Evolutionary conservation across 2,797 vertebrate genomes (phyloP), one percentile per base, ranked within the genome.

Genomic region (Tamandua tetradactyla): DNA sequence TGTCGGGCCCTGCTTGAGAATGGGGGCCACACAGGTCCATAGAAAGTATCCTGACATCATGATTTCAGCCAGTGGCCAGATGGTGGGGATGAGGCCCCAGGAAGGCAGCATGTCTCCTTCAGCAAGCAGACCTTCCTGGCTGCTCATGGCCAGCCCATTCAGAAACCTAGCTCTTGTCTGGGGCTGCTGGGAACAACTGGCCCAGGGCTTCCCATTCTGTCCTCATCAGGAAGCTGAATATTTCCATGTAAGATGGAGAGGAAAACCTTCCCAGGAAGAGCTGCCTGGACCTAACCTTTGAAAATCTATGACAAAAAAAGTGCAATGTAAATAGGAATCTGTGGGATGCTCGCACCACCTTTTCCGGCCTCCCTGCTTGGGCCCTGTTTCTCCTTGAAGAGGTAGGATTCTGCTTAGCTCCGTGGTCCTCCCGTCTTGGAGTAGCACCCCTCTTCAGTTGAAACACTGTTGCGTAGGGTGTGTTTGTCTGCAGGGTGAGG

Each of bases 191-290:
- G 98, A 98, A 98, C 98, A 97, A 93, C 97, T 98, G 98, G 98
- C 98, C 97, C 94, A 97, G 97, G 97, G 98, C 98, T 98, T 97
- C 96, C 97, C 97, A 98, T 98, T 97, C 97, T 96, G 98, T 98
- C 98, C 98, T 98, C 97, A 98, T 98, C 98, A 98, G 99, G 99
- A 99, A 99, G 98, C 98, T 96, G 98, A 97, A 97, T 90, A 98
- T 98, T 99, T 99, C 99, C 98, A 98, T 98, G 98, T 99, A 97
- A 95, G 96, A 94, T 98, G 96, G 98, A 98, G 98, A 98, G 98
- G 98, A 99, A 99, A 98, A 98, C 98, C 98, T 98, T 98, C 98
- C 98, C 98, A 98, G 99, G 98, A 99, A 99, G 98, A 98, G 97
- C 98, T 98, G 97, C 97, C 97, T 98, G 97, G 98, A 96, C 98